Evolutionary conservation across 2,888 invertebrate genomes (phyloP).

Genomic region (Hypercompe scribonia): DNA sequence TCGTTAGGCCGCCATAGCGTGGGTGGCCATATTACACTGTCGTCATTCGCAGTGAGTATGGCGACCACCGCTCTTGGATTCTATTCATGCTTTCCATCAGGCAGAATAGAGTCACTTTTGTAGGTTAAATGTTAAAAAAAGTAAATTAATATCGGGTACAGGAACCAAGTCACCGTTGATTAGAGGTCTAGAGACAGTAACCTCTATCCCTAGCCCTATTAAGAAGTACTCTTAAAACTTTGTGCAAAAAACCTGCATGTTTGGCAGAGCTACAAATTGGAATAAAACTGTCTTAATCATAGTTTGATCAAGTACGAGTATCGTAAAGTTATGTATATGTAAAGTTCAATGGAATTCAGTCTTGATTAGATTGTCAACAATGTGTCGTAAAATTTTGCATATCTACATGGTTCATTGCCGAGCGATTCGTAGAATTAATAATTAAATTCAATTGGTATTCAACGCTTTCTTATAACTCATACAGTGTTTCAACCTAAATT

Average conservation of each 20-base stretch:
- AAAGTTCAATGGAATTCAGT: background rate
- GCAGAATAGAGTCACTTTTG: no score
- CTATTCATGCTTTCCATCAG: no score
- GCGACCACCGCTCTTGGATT: no score
- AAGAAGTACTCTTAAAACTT: no score
- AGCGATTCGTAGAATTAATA: background rate
- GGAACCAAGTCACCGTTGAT: background rate
- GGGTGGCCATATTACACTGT: no score
- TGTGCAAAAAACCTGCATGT: background rate
- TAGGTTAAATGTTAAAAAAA: no score
- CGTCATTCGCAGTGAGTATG: no score
- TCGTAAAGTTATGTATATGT: no score
- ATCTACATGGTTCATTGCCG: background rate
- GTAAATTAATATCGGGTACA: background rate
- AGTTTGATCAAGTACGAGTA: background rate
- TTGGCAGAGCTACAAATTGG: background rate
- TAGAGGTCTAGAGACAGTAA: background rate
- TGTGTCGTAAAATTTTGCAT: conserved; percentile 1
- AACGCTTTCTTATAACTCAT: background rate
- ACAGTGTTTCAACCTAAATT: no score
- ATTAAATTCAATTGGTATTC: background rate
- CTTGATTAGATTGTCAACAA: background rate
- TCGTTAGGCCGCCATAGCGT: no score
- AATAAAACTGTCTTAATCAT: background rate
- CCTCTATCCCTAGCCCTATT: no score